Evolutionary conservation across 2,888 invertebrate species (phyloP), one percentile per base, ranked within the genome.

Genomic region (Pristionchus arcanus): DNA sequence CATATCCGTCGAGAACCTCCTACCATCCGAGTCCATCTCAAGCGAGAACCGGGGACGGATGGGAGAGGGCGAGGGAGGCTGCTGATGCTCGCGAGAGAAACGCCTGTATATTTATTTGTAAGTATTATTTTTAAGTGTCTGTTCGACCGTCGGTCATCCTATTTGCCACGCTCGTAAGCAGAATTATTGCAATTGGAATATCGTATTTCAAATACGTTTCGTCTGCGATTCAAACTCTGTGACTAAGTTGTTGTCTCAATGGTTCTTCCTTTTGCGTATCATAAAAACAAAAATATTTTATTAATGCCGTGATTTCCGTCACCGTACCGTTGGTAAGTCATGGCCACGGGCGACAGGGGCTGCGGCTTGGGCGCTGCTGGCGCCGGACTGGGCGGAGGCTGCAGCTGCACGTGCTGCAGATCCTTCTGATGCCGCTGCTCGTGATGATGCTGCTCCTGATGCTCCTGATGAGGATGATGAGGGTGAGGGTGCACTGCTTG

Each of bases 1-100:
- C 85, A 59, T 59, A 13, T 84, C 53, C 53, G 34, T 25, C 49
- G 81, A 81, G 49, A 37, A 81, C n/a, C 81, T 71, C 28, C 31
- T 34, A 49, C 42, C 13, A n/a, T 31, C 71, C 31, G 16, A 16
- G 25, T 77, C 77, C 77, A 34, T 13, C n/a, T 84, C 84, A 11
- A 77, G 42, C 3, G 42, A 42, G 77, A 77, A 77, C 21, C 77
- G 37, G 0, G 77, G 49, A 1, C 49, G 84, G 31, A n/a, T 3
- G 59, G 84, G 84, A 1, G 55, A 28, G 53, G 55, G 84, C 15
- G 84, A 28, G 19, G 55, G 21, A 25, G 77, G 77, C 37, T 42
- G 21, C 25, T 21, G 31, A 2, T 42, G 42, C 74, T 74, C 74
- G 34, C 66, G 71, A 15, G 16, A 31, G 34, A 71, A 71, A 34